A percentile compares a stretch with the other conserved stretches of the same genome.
Conservation (phyloP, 2,797 vertebrate genomes). For the Melanitta fusca region DNA sequence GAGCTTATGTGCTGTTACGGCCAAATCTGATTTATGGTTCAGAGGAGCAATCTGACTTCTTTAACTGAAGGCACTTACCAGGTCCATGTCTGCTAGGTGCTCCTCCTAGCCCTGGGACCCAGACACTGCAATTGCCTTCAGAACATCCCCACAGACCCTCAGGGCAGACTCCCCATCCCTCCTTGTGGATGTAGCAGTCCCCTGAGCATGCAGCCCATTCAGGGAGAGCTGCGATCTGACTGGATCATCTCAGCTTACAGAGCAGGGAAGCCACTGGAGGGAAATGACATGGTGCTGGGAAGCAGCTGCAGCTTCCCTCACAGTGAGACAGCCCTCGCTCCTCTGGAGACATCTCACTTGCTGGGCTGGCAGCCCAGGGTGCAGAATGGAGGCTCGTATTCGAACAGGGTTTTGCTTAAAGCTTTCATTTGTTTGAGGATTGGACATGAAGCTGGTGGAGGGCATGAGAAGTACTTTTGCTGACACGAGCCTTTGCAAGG, state of each 20-base stretch:
- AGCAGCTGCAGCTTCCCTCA: background rate
- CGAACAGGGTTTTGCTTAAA: background rate
- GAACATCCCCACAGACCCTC: rapidly evolving
- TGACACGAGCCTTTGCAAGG: rapidly evolving
- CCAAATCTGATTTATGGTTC: background rate
- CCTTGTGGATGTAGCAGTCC: background rate
- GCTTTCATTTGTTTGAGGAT: background rate
- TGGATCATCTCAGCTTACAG: background rate
- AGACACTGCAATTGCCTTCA: background rate
- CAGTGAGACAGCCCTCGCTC: rapidly evolving
- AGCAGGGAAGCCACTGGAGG: background rate
- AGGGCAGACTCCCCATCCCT: background rate
- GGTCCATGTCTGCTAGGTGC: background rate
- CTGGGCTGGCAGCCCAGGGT: background rate
- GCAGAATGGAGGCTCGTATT: rapidly evolving
- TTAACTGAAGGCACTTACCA: background rate
- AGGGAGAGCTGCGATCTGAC: background rate
- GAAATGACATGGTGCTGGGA: background rate
- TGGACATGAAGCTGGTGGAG: background rate
- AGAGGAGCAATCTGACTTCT: background rate
- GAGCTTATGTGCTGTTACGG: background rate
- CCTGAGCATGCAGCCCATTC: background rate
- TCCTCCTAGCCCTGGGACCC: background rate
- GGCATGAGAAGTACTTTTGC: background rate
- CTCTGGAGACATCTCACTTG: background rate